A percentile compares a stretch with the other conserved stretches of the same genome.
Conservation (phyloP, 2,797 vertebrate species). For the Muscicapa striata region DNA sequence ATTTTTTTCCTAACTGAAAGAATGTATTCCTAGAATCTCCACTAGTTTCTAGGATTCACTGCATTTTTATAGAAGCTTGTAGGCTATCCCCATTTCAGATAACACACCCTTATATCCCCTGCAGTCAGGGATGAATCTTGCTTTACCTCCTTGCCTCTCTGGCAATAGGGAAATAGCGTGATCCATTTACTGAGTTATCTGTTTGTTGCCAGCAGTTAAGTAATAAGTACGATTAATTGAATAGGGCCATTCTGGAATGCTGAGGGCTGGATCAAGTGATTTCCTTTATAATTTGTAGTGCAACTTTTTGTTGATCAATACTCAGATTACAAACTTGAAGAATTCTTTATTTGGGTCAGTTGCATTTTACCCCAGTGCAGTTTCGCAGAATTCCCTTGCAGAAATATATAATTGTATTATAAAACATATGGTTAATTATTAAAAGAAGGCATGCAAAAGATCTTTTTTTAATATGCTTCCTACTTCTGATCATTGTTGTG, state of each 20-base stretch:
- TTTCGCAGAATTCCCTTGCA: background rate
- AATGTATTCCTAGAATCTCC: background rate
- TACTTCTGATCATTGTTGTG: constrained; percentile 36
- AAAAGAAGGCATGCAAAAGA: background rate
- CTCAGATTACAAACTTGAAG: background rate
- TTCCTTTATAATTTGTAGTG: background rate
- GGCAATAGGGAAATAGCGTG: background rate
- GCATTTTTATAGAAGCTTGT: background rate
- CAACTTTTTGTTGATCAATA: background rate
- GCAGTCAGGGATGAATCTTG: background rate
- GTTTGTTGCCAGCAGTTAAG: background rate
- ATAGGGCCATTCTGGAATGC: background rate
- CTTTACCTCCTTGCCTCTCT: background rate
- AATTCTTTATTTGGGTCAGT: background rate
- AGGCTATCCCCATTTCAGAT: background rate
- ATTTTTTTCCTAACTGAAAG: background rate
- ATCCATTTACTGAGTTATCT: background rate
- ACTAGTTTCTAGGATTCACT: background rate
- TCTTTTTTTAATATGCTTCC: background rate
- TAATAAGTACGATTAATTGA: background rate
- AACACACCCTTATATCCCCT: background rate
- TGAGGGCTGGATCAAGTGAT: background rate
- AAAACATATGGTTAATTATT: constrained; percentile 23
- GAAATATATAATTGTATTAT: background rate
- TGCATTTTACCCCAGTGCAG: background rate